Evolutionary conservation across 2,888 invertebrate genomes (phyloP), one percentile per base, ranked within the genome.

Genomic region (Cancer borealis): DNA sequence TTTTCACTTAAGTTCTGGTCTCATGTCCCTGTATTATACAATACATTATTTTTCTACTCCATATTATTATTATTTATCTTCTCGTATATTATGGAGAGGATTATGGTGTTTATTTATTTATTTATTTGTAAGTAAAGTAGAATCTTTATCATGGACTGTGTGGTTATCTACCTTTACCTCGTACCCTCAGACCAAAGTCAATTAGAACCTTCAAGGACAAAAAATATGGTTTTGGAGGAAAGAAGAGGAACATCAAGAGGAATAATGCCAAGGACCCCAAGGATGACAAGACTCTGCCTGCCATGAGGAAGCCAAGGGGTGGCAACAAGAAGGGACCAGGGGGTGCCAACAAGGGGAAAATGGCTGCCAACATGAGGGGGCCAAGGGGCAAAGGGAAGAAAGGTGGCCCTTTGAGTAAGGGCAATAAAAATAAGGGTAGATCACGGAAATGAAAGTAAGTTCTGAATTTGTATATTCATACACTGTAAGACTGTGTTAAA

Each of bases 191-290:
- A 92, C 96, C 96, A 45, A 96, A 96, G 0, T 97, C 97, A 12
- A 98, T 97, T 96, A 97, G 98, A 96, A 97, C 97, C 95, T 97
- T 97, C 96, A 98, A 98, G 96, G 98, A 99, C 96, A 97, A 98
- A 94, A 99, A 98, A 96, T 99, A 98, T 97, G 99, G 99, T 0
- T 99, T 98, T 97, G 99, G 99, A 60, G 99, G 99, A 0, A 99
- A 98, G 96, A 99, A 99, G 97, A 98, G 98, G 96, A 98, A 99
- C 0, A 97, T 97, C 0, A 99, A 99, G 96, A 97, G 97, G 89
- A 99, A 99, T 96, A 98, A 98, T 0, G 98, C 97, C 96, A 97
- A 98, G 0, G 99, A 99, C 96, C 97, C 98, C 0, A 97, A 97
- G 60, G 97, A 98, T 96, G 54, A 45, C 26, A 66, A 45, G 0